These are phyloP conservation scores for Sinhomidia bicolor DNA, from an alignment of 2,888 invertebrate genomes.

Conservation along the genomic window DNA sequence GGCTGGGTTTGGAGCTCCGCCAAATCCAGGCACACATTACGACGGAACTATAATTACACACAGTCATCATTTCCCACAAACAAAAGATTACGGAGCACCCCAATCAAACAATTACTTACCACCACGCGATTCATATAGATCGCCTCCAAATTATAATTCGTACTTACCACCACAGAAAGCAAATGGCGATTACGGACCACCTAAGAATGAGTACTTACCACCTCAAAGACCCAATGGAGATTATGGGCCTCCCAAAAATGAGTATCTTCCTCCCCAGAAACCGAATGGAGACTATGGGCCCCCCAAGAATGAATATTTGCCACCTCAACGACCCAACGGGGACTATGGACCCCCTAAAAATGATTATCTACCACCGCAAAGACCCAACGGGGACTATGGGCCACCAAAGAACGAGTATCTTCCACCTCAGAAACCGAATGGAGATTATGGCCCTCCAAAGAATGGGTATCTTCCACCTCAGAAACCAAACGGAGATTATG, in stretches of 20 bases:
- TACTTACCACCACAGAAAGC: constrained; percentile 48
- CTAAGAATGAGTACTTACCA: constrained; percentile 61
- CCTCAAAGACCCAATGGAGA: constrained; percentile 52
- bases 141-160: constrained; percentile 46
- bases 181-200: constrained; percentile 34
- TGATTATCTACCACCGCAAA: constrained; percentile 16
- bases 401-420: constrained; percentile 11
- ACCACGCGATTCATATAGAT: constrained; percentile 38
- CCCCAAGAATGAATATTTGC: constrained; percentile 3
- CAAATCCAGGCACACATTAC: constrained; percentile 34
- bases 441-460: constrained; percentile 44
- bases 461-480: constrained; percentile 43
- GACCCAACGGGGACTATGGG: constrained; percentile 13
- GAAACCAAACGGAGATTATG: constrained; percentile 11
- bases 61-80: constrained; percentile 34
- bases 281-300: constrained; percentile 32
- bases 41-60: constrained; percentile 43
- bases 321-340: not conserved
- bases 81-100: constrained; percentile 28
- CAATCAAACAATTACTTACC: not conserved
- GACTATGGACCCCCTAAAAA: constrained; percentile 46
- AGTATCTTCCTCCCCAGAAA: constrained; percentile 12
- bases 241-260: constrained; percentile 30
- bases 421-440: not conserved
- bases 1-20: not conserved